phyloP scores from a whole-genome alignment of 92 coral and sea anemone genomes.

The Epizoanthus stellaris region DNA sequence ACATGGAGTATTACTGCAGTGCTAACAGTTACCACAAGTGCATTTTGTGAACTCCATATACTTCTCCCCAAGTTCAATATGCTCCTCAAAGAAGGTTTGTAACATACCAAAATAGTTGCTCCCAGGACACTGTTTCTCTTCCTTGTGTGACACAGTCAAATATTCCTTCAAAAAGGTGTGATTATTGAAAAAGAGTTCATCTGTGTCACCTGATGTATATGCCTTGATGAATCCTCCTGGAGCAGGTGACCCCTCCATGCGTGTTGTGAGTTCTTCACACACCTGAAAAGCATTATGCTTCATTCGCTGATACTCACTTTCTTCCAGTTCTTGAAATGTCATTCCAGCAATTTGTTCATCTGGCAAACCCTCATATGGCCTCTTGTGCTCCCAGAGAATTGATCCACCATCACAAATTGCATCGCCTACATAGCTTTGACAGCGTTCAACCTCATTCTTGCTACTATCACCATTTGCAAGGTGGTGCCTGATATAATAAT shows the following conservation, averaged over 20 bases:
- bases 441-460: conserved; percentile 47
- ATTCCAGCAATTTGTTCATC: neutral
- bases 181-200: conserved; percentile 31
- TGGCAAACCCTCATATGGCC: conserved; percentile 1
- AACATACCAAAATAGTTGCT: conserved; percentile 17
- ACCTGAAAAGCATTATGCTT: conserved; percentile 44
- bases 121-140: conserved; percentile 16
- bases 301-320: conserved; percentile 35
- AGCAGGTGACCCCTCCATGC: conserved; percentile 43
- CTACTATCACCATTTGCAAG: conserved; percentile 43
- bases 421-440: conserved; percentile 49
- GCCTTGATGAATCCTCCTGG: conserved; percentile 54
- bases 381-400: conserved; percentile 5
- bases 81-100: neutral
- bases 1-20: conserved; percentile 13
- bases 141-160: neutral
- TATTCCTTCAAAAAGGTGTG: neutral
- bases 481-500: conserved; percentile 44
- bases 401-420: conserved; percentile 41
- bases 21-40: conserved; percentile 21
- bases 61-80: conserved; percentile 38
- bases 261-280: conserved; percentile 39
- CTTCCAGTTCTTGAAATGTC: conserved; percentile 31
- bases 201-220: conserved; percentile 32
- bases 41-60: conserved; percentile 41